Evolutionary conservation across 2,888 invertebrate genomes (phyloP).

Genomic region (Plebejus argus): DNA sequence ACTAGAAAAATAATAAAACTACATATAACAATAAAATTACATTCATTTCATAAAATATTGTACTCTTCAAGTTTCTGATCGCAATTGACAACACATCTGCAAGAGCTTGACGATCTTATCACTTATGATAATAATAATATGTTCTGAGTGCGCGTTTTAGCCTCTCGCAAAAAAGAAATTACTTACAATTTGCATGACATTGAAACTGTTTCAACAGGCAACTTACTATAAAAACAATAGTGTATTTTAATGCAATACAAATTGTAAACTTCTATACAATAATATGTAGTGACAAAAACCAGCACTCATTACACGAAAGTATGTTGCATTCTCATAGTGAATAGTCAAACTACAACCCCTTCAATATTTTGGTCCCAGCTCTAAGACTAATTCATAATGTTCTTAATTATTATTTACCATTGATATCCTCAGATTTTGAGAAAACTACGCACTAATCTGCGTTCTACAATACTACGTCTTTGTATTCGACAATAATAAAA

Average conservation of each 20-base stretch:
- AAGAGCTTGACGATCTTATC: not conserved
- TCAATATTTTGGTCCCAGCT: constrained; percentile 6
- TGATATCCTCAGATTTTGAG: not conserved
- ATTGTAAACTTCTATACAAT: too few relatives aligned
- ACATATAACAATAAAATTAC: not conserved
- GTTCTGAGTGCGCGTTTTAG: not conserved
- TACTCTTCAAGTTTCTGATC: not conserved
- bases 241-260: too few relatives aligned
- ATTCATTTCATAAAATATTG: not conserved
- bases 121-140: not conserved
- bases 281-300: not conserved
- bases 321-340: not conserved
- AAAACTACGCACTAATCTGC: not conserved
- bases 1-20: not conserved
- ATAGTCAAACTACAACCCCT: not conserved
- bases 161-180: too few relatives aligned
- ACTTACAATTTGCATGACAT: not conserved
- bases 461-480: not conserved
- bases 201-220: not conserved
- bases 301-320: not conserved
- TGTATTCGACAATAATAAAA: not conserved
- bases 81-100: not conserved
- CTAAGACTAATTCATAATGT: not conserved
- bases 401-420: not conserved
- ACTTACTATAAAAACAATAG: not conserved